Conservation (phyloP, 2,113 vertebrate genomes). For the Stictonetta naevosa region DNA sequence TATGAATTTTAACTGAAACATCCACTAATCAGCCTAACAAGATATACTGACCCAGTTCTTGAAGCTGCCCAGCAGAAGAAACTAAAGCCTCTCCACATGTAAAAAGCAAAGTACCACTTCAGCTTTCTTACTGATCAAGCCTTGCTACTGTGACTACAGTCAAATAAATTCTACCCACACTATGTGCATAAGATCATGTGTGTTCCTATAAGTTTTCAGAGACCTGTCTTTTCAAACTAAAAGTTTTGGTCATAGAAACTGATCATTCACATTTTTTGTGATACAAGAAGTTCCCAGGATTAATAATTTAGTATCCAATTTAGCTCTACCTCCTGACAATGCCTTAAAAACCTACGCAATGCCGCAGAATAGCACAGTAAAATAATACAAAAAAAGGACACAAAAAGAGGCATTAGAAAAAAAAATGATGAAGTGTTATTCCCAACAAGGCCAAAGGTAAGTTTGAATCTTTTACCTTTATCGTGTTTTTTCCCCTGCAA, state of each 20-base stretch:
- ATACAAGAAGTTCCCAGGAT: background rate
- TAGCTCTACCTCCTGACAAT: background rate
- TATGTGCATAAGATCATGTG: background rate
- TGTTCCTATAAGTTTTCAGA: background rate
- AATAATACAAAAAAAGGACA: background rate
- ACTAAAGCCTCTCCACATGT: background rate
- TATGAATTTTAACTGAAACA: background rate
- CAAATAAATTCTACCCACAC: background rate
- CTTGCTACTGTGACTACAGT: background rate
- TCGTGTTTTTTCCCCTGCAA: background rate
- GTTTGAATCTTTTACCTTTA: background rate
- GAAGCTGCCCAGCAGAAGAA: background rate
- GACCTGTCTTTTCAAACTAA: background rate
- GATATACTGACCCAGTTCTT: rapidly evolving
- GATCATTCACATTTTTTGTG: background rate
- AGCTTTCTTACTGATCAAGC: background rate
- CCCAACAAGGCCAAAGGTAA: background rate
- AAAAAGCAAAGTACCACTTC: background rate
- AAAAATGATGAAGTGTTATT: background rate
- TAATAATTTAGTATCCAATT: background rate
- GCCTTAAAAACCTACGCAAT: background rate
- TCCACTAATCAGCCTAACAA: background rate
- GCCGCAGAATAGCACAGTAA: background rate
- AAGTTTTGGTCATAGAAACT: background rate
- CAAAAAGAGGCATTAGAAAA: background rate